These are phyloP conservation scores for Odontamblyopus rebecca DNA, from an alignment of 2,797 vertebrate species.

Conservation along the genomic window DNA sequence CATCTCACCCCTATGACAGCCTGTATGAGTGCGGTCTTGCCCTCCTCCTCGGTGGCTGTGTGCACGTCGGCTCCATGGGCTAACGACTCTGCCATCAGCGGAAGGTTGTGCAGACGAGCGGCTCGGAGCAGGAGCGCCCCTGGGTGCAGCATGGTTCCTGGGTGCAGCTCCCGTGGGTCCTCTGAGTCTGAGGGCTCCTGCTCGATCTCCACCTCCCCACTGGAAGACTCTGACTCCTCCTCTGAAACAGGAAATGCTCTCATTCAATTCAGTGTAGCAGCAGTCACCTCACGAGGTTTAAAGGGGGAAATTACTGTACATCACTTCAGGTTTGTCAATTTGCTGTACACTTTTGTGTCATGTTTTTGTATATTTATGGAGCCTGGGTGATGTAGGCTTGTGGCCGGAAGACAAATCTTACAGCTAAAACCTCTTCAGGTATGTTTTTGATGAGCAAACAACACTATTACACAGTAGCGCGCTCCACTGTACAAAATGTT, in stretches of 20 bases:
- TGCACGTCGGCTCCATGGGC: slow-evolving; percentile 92
- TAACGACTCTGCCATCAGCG: slow-evolving; percentile 89
- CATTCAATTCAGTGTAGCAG: too few species aligned
- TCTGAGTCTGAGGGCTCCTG: slow-evolving; percentile 86
- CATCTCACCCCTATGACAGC: slow-evolving; percentile 87
- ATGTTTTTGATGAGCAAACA: too few species aligned
- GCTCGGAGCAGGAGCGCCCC: slow-evolving; percentile 84
- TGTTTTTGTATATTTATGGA: too few species aligned
- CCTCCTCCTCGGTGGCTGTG: slow-evolving; percentile 84
- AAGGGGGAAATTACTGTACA: too few species aligned
- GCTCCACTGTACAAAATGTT: too few species aligned
- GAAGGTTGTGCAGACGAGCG: slow-evolving; percentile 83
- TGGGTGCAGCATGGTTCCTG: slow-evolving; percentile 82
- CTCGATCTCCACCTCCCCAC: slow-evolving; percentile 85
- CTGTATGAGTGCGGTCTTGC: slow-evolving; percentile 90
- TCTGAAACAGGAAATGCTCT: slow-evolving; percentile 47
- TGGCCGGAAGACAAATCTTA: too few species aligned
- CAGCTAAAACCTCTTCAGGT: too few species aligned
- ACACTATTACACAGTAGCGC: too few species aligned
- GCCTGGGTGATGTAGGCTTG: too few species aligned
- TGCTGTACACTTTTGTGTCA: too few species aligned
- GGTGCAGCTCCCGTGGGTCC: slow-evolving; percentile 86
- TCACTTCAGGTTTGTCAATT: too few species aligned
- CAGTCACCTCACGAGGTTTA: too few species aligned
- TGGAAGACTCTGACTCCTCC: slow-evolving; percentile 91